Evolutionary conservation across 1,140 invertebrate species (phyloP), one percentile per base, ranked within the genome.

Genomic region (Eumeta japonica): DNA sequence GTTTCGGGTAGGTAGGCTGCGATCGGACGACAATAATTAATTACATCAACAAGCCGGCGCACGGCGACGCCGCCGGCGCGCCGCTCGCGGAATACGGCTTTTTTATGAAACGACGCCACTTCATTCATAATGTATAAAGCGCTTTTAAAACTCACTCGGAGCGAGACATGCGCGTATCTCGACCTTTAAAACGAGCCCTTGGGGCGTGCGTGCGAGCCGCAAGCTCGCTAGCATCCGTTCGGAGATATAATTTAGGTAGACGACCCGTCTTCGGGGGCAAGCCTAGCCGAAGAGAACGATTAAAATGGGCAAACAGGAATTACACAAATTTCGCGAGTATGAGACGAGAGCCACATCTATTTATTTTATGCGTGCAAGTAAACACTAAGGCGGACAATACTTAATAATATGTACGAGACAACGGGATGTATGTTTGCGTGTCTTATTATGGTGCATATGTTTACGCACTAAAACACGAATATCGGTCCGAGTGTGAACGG

Each of bases 81-180:
- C n/a, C n/a, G n/a, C n/a, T n/a, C 44, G 51, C 53, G 57, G 53
- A 54, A 58, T 57, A 60, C 50, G 48, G 51, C 60, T 58, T 68
- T 64, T 68, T 43, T 58, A 58, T 57, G 43, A 48, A 57, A 51
- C 55, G 53, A 59, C 53, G 45, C 41, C 49, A 56, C 57, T 64
- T 64, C 65, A 70, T 70, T 70, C 65, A 70, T 70, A 70, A 70
- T 70, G 61, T 61, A 68, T 59, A 54, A 55, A 55, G 49, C 45
- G 51, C 48, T 45, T 56, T 58, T 48, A 49, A 55, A 52, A 50
- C 48, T 38, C 48, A 49, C 49, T 42, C 46, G 35, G 43, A 50
- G 49, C 36, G 51, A 56, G 37, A 50, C 43, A 53, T 40, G 53
- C 44, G 41, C 42, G 46, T 28, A 24, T 24, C n/a, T 7, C 29